These are phyloP conservation scores for Teleopsis dalmanni DNA, from an alignment of 1,140 invertebrate genomes.

Conservation along the genomic window DNA sequence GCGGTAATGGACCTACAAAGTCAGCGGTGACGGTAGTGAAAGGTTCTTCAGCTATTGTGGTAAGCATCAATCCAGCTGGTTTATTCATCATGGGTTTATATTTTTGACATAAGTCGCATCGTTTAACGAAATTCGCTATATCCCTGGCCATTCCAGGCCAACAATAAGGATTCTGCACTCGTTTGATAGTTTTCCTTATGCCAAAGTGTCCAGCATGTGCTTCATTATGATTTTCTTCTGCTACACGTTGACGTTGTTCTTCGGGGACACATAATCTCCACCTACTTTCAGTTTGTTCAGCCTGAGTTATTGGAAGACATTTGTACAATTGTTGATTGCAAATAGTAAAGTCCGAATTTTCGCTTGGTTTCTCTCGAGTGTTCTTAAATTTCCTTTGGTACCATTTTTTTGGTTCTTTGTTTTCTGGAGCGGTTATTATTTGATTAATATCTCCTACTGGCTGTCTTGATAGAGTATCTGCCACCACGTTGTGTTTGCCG, in stretches of 20 bases:
- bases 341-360: neutral
- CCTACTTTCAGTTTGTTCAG: neutral
- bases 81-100: neutral
- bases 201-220: neutral
- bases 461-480: conserved; percentile 19
- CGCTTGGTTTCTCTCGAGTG: neutral
- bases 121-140: neutral
- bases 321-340: neutral
- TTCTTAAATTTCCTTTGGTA: neutral
- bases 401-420: neutral
- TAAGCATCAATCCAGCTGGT: neutral
- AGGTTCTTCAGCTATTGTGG: neutral
- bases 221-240: conserved; percentile 1
- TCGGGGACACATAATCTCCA: neutral
- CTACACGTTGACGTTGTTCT: neutral
- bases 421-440: neutral
- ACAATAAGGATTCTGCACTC: neutral
- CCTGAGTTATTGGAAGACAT: neutral
- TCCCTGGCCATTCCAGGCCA: conserved; percentile 3
- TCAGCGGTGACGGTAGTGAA: neutral
- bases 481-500: conserved; percentile 20
- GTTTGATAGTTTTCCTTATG: no score
- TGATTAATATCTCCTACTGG: neutral
- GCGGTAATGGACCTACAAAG: neutral
- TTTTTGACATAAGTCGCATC: neutral